Evolutionary conservation across 2,888 invertebrate species (phyloP), one percentile per base, ranked within the genome.

Genomic region (Hylaea fasciaria): DNA sequence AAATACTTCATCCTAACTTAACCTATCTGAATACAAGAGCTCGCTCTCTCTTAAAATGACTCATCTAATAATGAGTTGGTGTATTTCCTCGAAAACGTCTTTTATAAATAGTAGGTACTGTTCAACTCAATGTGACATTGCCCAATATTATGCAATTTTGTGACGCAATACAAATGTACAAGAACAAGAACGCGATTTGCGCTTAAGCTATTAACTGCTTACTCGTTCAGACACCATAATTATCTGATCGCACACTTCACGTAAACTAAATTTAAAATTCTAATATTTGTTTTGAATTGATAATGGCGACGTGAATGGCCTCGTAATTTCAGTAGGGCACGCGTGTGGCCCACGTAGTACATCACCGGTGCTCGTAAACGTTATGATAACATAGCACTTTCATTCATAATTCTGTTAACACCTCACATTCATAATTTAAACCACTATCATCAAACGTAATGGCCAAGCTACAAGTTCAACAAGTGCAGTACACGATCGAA

Each of bases 301-400:
- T 63, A 65, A 65, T 65, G 41, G 46, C 50, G 64, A 69, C 63
- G 49, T 66, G 66, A 57, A 65, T 63, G 57, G 48, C 32, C 48
- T 61, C 58, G 47, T 66, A 62, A 59, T 57, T 61, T 64, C 29
- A 51, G 17, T 32, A 41, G 45, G 7, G 39, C 14, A 53, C 47
- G 28, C 52, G 43, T 37, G 47, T 56, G 47, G 51, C 1, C 41
- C 35, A 28, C 39, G 12, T 46, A 16, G 44, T 48, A 44, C 14
- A 29, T 44, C 12, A 41, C 47, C 35, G 28, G 22, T 10, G 28
- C 28, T 47, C 52, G 61, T 60, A 65, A 66, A 66, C 55, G 50
- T 47, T 54, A 60, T 22, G 32, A 37, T 32, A 57, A 39, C 11
- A 28, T 45, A 35, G 13, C 29, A 47, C 43, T 46, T 37, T 43